A percentile compares a stretch with the other conserved stretches of the same genome.
phyloP scores from a whole-genome alignment of 2,113 vertebrate genomes.

The Zapus hudsonius region DNA sequence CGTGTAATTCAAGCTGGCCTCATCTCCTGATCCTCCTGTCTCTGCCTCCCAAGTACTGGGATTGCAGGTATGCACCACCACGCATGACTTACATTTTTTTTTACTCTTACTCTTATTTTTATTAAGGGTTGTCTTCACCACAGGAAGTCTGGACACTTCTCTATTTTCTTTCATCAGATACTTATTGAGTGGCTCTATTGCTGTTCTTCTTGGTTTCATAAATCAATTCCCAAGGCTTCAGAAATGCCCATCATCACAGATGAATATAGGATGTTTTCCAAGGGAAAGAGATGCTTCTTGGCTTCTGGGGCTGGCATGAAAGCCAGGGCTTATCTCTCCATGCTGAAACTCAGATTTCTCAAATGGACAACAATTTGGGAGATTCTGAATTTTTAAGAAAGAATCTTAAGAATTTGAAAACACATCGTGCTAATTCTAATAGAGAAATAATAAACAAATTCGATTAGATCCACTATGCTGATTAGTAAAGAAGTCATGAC shows the following conservation, averaged over 20 bases:
- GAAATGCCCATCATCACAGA: background rate
- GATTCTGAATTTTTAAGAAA: background rate
- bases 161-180: background rate
- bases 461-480: background rate
- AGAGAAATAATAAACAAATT: background rate
- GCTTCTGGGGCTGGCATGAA: background rate
- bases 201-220: background rate
- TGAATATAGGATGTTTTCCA: background rate
- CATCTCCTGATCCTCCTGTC: no score
- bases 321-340: background rate
- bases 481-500: conserved; percentile 8
- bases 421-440: conserved; percentile 17
- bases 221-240: background rate
- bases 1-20: no score
- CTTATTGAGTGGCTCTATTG: background rate
- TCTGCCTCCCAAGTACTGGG: no score
- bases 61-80: no score
- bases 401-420: conserved; percentile 4
- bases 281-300: background rate
- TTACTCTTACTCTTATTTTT: background rate
- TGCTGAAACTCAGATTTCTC: background rate
- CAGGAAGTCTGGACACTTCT: background rate
- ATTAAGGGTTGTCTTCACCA: background rate
- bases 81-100: no score
- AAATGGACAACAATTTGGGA: background rate